These are phyloP conservation scores for Oryzaephilus surinamensis DNA, from an alignment of 1,140 invertebrate species.

Conservation along the genomic window DNA sequence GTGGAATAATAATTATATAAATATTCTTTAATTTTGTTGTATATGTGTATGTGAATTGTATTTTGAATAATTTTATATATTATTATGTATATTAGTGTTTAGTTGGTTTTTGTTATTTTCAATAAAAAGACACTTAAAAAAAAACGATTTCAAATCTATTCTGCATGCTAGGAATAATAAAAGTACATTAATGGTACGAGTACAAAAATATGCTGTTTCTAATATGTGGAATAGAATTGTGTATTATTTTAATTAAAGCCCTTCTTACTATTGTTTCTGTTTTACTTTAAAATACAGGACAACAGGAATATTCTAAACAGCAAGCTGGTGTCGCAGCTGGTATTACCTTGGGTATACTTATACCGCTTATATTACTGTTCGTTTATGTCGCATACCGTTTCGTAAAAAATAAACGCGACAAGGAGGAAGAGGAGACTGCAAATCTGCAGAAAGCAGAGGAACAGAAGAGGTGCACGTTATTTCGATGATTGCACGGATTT, in stretches of 20 bases:
- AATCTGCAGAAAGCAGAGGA: slow-evolving; percentile 7
- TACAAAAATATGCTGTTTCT: slow-evolving; percentile 12
- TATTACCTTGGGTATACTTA: slow-evolving; percentile 60
- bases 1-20: slow-evolving; percentile 11
- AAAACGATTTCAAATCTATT: slow-evolving; percentile 14
- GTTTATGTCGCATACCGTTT: slow-evolving; percentile 58
- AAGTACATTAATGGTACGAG: slow-evolving; percentile 5
- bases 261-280: neutral
- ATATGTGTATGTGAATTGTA: slow-evolving; percentile 3
- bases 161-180: slow-evolving; percentile 20
- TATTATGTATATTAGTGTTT: neutral
- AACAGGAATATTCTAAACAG: slow-evolving; percentile 65
- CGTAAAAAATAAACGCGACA: slow-evolving; percentile 43
- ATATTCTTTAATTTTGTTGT: slow-evolving; percentile 1
- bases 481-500: neutral
- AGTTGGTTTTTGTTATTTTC: neutral
- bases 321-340: slow-evolving; percentile 66
- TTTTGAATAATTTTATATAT: slow-evolving; percentile 6
- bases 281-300: slow-evolving; percentile 42
- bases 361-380: slow-evolving; percentile 61
- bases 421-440: slow-evolving; percentile 41
- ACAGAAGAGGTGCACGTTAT: slow-evolving; percentile 3
- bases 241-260: slow-evolving; percentile 3
- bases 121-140: neutral
- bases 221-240: slow-evolving; percentile 25